Conservation (phyloP, 2,888 invertebrate genomes). For the Caradrina clavipalpis region DNA sequence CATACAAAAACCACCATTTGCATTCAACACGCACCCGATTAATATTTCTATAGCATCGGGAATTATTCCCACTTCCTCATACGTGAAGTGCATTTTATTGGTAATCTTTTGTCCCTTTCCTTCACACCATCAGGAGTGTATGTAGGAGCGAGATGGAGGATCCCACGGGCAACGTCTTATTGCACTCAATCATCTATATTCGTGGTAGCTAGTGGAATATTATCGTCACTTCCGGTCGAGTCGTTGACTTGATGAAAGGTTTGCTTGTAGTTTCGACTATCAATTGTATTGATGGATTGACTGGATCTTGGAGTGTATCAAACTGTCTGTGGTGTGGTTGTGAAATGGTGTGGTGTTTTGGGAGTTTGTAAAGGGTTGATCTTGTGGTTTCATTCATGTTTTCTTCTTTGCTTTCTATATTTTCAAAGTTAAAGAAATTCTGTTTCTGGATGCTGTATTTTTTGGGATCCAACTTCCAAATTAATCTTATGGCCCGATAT, state of each 20-base stretch:
- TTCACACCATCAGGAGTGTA: slow-evolving; percentile 50
- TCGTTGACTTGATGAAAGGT: slow-evolving; percentile 78
- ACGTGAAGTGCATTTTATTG: slow-evolving; percentile 87
- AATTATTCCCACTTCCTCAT: slow-evolving; percentile 88
- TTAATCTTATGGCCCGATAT: no score
- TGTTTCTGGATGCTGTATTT: not conserved
- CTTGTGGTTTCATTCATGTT: not conserved
- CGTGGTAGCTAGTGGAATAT: slow-evolving; percentile 88
- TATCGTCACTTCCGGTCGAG: slow-evolving; percentile 88
- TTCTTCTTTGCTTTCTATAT: not conserved
- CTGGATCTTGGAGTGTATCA: slow-evolving; percentile 31
- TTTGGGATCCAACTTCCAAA: not conserved
- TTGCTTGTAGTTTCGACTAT: slow-evolving; percentile 51
- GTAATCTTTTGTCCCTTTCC: slow-evolving; percentile 71
- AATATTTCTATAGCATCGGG: slow-evolving; percentile 87
- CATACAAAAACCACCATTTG: slow-evolving; percentile 64
- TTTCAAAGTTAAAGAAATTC: not conserved
- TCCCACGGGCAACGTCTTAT: slow-evolving; percentile 73
- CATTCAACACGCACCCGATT: slow-evolving; percentile 77
- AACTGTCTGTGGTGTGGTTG: slow-evolving; percentile 26
- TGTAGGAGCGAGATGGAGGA: slow-evolving; percentile 68
- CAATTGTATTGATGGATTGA: slow-evolving; percentile 53
- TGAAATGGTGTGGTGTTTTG: slow-evolving; percentile 7
- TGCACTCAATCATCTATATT: slow-evolving; percentile 90
- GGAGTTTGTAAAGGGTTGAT: not conserved